phyloP scores from a whole-genome alignment of 2,888 invertebrate species.

The Coleophora flavipennella region DNA sequence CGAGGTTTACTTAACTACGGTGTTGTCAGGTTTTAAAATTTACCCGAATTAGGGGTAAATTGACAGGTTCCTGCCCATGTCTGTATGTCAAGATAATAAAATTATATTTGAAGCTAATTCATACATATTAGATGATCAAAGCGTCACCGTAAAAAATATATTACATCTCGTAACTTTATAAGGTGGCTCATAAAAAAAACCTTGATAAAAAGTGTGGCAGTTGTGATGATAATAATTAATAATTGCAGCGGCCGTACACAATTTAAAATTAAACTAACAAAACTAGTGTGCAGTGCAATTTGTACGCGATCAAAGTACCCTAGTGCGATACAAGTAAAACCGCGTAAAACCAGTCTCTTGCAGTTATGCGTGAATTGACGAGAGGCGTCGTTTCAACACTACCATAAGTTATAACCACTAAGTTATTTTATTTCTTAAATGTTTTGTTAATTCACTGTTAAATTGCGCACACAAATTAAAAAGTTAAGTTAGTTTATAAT shows the following conservation, averaged over 20 bases:
- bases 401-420: not conserved
- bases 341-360: too few species aligned
- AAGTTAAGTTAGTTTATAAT: too few species aligned
- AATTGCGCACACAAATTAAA: not conserved
- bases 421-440: too few species aligned
- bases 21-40: slow-evolving; percentile 22
- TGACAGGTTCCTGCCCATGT: not conserved
- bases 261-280: not conserved
- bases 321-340: slow-evolving; percentile 18
- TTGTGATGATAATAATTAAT: slow-evolving; percentile 9
- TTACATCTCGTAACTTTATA: too few species aligned
- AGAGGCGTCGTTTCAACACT: too few species aligned
- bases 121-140: too few species aligned
- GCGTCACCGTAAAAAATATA: too few species aligned
- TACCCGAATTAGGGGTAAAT: slow-evolving; percentile 3
- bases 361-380: slow-evolving; percentile 9
- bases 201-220: slow-evolving; percentile 12
- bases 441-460: not conserved
- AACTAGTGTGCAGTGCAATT: not conserved
- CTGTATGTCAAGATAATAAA: too few species aligned
- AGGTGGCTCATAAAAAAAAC: slow-evolving; percentile 2
- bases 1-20: slow-evolving; percentile 13
- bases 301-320: not conserved
- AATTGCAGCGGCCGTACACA: too few species aligned
- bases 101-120: too few species aligned